These are phyloP conservation scores for Odontomachus brunneus DNA, from an alignment of 1,140 invertebrate genomes.

Conservation along the genomic window DNA sequence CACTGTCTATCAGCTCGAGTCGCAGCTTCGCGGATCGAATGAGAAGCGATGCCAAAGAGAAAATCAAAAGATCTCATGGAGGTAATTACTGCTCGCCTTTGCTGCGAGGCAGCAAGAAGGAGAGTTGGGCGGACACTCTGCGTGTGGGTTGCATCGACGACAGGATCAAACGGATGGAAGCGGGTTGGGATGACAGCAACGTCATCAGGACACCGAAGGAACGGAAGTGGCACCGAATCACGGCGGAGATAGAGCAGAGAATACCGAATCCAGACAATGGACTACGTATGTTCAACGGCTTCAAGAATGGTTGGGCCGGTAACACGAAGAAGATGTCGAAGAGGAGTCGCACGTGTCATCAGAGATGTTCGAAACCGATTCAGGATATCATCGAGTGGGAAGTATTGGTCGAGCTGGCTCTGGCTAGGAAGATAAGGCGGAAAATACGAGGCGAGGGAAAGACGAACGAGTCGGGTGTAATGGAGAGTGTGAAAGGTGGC, in stretches of 20 bases:
- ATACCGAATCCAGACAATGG: constrained; percentile 38
- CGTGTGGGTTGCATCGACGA: constrained; percentile 75
- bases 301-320: constrained; percentile 31
- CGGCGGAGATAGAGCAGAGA: constrained; percentile 75
- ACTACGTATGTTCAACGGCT: constrained; percentile 1
- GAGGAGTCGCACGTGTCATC: constrained; percentile 18
- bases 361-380: constrained; percentile 73
- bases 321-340: constrained; percentile 54
- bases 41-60: constrained; percentile 20
- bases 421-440: constrained; percentile 82
- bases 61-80: not conserved
- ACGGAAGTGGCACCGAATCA: constrained; percentile 81
- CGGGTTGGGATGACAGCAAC: constrained; percentile 82
- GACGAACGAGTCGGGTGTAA: not conserved
- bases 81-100: constrained; percentile 9
- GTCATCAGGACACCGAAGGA: constrained; percentile 77
- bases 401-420: constrained; percentile 86
- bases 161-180: constrained; percentile 78
- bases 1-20: constrained; percentile 17
- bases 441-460: constrained; percentile 48
- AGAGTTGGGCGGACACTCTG: constrained; percentile 83
- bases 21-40: not conserved
- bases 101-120: constrained; percentile 70
- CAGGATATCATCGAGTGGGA: constrained; percentile 84
- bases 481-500: not conserved